Conservation (phyloP, 2,797 vertebrate species). For the Brachyrhaphis roseni region DNA sequence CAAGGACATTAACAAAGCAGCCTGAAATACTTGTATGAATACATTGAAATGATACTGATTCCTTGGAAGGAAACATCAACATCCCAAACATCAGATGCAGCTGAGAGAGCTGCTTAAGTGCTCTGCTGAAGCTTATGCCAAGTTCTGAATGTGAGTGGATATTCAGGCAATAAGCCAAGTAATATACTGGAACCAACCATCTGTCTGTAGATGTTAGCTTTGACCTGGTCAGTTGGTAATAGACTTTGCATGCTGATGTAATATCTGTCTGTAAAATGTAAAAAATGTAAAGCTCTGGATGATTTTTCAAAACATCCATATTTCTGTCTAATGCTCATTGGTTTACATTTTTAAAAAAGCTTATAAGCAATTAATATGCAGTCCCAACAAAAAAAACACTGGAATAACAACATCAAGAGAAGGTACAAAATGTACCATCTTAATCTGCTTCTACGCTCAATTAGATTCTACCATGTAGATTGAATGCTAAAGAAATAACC, state of each 20-base stretch:
- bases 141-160: neutral
- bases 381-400: neutral
- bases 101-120: neutral
- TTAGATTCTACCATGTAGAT: neutral
- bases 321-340: neutral
- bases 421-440: neutral
- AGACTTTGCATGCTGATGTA: neutral
- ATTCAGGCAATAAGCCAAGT: neutral
- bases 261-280: neutral
- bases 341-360: neutral
- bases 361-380: neutral
- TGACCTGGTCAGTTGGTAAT: neutral
- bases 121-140: conserved; percentile 2
- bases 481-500: neutral
- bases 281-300: neutral
- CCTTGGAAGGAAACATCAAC: conserved; percentile 8
- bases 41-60: neutral
- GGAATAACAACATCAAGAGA: neutral
- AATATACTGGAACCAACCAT: neutral
- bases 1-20: neutral
- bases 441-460: neutral
- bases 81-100: neutral
- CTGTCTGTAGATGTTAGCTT: neutral
- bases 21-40: neutral
- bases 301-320: neutral